Percentiles rank a stretch among this genome's conserved stretches.
Evolutionary conservation across 1,140 invertebrate genomes (phyloP).

Genomic region (Drosophila varians): DNA sequence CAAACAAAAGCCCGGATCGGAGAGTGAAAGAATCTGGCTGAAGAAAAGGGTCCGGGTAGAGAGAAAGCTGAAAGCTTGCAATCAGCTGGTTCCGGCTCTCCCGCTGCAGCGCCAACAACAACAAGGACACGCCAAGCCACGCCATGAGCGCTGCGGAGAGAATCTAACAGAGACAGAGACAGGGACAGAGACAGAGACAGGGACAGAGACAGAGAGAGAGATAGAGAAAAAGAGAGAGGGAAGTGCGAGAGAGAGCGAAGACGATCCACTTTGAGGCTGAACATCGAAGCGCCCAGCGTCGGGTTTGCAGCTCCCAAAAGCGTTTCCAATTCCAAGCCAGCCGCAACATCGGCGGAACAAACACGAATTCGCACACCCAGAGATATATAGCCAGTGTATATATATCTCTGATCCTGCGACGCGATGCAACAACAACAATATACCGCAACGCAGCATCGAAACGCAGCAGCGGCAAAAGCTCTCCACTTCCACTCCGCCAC

Average conservation of each 20-base stretch:
- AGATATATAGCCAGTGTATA: not conserved
- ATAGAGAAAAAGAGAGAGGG: slow-evolving; percentile 5
- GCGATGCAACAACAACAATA: not conserved
- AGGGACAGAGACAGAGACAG: slow-evolving; percentile 11
- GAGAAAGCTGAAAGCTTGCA: not conserved
- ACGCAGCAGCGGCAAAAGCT: slow-evolving; percentile 4
- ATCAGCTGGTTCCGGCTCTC: not conserved
- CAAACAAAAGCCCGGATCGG: slow-evolving; percentile 49
- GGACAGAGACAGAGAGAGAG: slow-evolving; percentile 10
- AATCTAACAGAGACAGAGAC: slow-evolving; percentile 1
- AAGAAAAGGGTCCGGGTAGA: not conserved
- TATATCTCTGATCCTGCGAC: slow-evolving; percentile 2
- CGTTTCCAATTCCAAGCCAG: slow-evolving; percentile 73
- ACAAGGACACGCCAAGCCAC: slow-evolving; percentile 26
- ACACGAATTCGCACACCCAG: not conserved
- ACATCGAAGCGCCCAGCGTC: slow-evolving; percentile 41
- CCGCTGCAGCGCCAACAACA: slow-evolving; percentile 3
- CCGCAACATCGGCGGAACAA: slow-evolving; percentile 59
- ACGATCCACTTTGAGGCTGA: slow-evolving; percentile 41
- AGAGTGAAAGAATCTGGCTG: not conserved
- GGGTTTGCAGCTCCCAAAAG: slow-evolving; percentile 60
- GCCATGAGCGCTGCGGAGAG: not conserved
- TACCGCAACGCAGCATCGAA: not conserved
- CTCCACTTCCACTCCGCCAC: not conserved
- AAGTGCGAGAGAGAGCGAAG: not conserved